Evolutionary conservation across 1,140 invertebrate species (phyloP), one percentile per base, ranked within the genome.

Genomic region (Araneus ventricosus): DNA sequence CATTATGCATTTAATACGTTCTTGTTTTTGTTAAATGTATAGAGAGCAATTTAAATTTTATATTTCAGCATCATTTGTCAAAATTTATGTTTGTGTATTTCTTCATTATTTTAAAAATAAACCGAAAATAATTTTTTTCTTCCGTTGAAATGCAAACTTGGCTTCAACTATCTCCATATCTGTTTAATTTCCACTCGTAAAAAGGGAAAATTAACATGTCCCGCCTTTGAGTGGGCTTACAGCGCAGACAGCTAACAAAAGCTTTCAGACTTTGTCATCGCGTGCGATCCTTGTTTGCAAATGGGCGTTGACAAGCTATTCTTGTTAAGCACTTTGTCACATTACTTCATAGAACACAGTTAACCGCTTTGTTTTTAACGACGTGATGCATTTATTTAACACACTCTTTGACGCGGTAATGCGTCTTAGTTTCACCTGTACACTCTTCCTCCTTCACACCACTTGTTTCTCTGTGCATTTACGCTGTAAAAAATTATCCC

Each of bases 241-340:
- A 20, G 5, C 30, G 30, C 27, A 34, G 70, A 86, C n/a, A 86
- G 52, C 84, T 37, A 34, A 57, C 84, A 86, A 57, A 75, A 75
- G 67, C 63, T 67, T 30, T 67, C 63, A 67, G 63, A 87, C 85
- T 82, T 82, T 24, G 37, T 57, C 80, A 84, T 84, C 57, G 79
- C 75, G 89, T 84, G 75, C 89, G 24, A 10, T 39, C 14, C 45
- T 24, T 45, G 75, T 91, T 84, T 84, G 75, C 89, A 84, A 84
- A 91, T 91, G 80, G 89, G 89, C 79, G 89, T 84, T 91, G 89
- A 91, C 89, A 91, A 41, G 57, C 79, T 45, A 34, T 41, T 67
- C 79, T 91, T 84, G 89, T 91, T 84, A 84, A 34, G 89, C 52
- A 67, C 89, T 91, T 67, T 67, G 80, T 91, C 89, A 84, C 59